Evolutionary conservation across 2,113 vertebrate species (phyloP).

Genomic region (Ctenomys sociabilis): DNA sequence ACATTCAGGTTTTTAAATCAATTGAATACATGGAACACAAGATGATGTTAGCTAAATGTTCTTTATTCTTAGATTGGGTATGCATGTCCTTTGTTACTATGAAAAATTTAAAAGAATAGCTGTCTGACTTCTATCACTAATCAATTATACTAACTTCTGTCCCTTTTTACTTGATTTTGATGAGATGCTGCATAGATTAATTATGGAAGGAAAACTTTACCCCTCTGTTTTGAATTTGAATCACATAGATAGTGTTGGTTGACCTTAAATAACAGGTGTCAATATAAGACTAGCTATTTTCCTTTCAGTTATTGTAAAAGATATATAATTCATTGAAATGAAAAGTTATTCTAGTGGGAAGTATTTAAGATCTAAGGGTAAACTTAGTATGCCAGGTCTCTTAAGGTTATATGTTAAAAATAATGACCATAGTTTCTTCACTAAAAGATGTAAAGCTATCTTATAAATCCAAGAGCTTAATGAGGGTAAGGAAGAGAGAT

Average conservation of each 20-base stretch:
- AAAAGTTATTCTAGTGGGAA: neutral
- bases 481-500: neutral
- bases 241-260: neutral
- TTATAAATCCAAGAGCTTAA: neutral
- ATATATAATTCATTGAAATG: neutral
- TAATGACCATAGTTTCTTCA: neutral
- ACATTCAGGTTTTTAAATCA: neutral
- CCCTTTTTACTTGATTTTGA: neutral
- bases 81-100: neutral
- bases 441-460: neutral
- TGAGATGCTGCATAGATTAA: neutral
- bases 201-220: neutral
- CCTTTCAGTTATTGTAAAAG: neutral
- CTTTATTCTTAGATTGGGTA: neutral
- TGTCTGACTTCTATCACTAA: neutral
- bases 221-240: neutral
- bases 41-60: neutral
- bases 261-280: neutral
- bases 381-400: neutral
- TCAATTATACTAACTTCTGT: neutral
- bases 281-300: neutral
- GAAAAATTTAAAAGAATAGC: neutral
- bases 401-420: neutral
- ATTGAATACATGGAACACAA: neutral
- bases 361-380: neutral